Percentiles rank a stretch among this genome's conserved stretches.
Conservation (phyloP, 2,888 invertebrate genomes). For the Acleris emargana region DNA sequence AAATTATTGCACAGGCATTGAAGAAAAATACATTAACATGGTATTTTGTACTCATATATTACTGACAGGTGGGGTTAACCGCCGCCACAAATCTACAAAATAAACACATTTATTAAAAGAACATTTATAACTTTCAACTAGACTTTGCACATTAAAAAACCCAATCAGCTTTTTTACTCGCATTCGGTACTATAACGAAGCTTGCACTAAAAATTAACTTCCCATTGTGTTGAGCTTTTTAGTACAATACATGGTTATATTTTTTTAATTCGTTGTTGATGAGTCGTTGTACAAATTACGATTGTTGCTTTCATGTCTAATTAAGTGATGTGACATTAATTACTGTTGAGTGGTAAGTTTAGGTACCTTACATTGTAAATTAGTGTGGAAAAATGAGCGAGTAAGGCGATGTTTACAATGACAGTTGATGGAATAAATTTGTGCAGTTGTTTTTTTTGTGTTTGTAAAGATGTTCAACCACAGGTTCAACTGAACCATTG, state of each 20-base stretch:
- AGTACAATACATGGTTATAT: conserved; percentile 5
- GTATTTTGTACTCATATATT: conserved; percentile 43
- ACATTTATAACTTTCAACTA: conserved; percentile 64
- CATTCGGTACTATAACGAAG: conserved; percentile 71
- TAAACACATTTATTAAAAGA: conserved; percentile 59
- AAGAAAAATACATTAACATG: conserved; percentile 24
- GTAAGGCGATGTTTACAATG: background rate
- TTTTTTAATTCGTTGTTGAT: conserved; percentile 37
- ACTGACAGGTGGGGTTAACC: conserved; percentile 57
- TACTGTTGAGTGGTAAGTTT: conserved; percentile 11
- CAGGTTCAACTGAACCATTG: too few species aligned
- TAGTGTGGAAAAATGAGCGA: conserved; percentile 9
- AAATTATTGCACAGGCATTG: conserved; percentile 31
- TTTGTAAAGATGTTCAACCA: too few species aligned
- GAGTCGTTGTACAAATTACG: conserved; percentile 39
- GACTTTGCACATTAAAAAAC: conserved; percentile 62
- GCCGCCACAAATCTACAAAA: conserved; percentile 58
- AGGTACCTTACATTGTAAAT: conserved; percentile 6
- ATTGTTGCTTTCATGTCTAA: conserved; percentile 29
- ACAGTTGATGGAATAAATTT: background rate
- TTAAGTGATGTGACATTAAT: conserved; percentile 25
- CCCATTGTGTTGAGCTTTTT: conserved; percentile 43
- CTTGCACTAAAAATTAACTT: conserved; percentile 44
- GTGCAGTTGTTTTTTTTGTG: background rate
- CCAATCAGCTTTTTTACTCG: conserved; percentile 69